A percentile compares a stretch with the other conserved stretches of the same genome.
Conservation (phyloP, 2,888 invertebrate genomes). For the Euspilapteryx auroguttella region DNA sequence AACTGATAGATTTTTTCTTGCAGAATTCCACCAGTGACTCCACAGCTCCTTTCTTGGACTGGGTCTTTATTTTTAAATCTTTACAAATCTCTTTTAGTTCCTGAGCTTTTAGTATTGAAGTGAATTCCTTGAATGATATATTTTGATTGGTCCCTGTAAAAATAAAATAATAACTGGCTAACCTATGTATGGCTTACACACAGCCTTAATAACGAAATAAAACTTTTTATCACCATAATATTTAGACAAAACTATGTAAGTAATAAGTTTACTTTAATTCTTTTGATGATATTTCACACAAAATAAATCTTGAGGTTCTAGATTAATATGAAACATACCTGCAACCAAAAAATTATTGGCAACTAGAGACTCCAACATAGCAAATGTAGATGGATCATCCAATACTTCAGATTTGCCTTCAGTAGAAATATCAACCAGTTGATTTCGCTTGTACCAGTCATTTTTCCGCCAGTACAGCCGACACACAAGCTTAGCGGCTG, state of each 20-base stretch:
- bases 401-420: conserved; percentile 9
- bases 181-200: too few species aligned
- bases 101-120: conserved; percentile 18
- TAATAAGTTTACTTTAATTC: too few species aligned
- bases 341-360: conserved; percentile 16
- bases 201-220: too few species aligned
- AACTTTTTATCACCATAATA: too few species aligned
- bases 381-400: conserved; percentile 13
- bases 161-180: background rate
- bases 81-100: conserved; percentile 34
- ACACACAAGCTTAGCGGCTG: conserved; percentile 28
- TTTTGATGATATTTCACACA: too few species aligned
- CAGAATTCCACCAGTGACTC: conserved; percentile 18
- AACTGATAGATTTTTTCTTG: conserved; percentile 16
- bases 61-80: conserved; percentile 23
- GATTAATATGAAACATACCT: too few species aligned
- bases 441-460: conserved; percentile 25
- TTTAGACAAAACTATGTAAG: too few species aligned
- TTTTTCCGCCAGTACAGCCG: conserved; percentile 35
- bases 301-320: too few species aligned
- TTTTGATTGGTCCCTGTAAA: conserved; percentile 10
- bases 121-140: conserved; percentile 18
- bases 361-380: conserved; percentile 19
- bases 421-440: conserved; percentile 15
- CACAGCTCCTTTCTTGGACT: conserved; percentile 21